Evolutionary conservation across 2,113 vertebrate genomes (phyloP), one percentile per base, ranked within the genome.

Genomic region (Spermophilus dauricus): DNA sequence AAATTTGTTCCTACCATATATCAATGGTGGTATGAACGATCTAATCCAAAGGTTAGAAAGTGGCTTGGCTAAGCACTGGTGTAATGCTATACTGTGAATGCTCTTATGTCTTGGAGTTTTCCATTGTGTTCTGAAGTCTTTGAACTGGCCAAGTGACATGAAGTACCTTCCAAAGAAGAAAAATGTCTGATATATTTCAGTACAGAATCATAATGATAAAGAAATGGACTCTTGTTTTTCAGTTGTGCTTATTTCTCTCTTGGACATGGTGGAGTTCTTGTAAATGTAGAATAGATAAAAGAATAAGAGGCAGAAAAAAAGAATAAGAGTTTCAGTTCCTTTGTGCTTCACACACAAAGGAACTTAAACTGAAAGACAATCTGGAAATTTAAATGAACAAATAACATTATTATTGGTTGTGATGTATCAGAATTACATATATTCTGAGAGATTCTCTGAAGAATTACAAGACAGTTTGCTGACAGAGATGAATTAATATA

Each of bases 251-350:
- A 3, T 95, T 91, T 82, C 32, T 75, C n/a, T 90, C 53, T 69
- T 32, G 28, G 20, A 85, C 45, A 42, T 32, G 56, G 39, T 18
- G 48, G 58, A 96, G 61, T 70, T 37, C 20, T 73, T 96, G 16
- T 89, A 61, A 34, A 72, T 32, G 20, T 89, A 42, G 28, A 89
- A 28, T 8, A 13, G 51, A 32, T 65, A 72, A 65, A n/a, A 83
- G 75, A 83, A 34, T 51, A 87, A 96, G 70, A 63, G 28, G 14
- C 30, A 82, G 48, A 45, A 45, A 45, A 72, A 65, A n/a, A 83
- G 75, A 83, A 34, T 51, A 87, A 96, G 70, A 63, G 28, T 97
- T 88, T 82, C 51, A 61, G 12, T 67, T 89, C 13, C 92, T 96
- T 86, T 78, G n/a, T 75, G 32, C 45, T 45, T 45, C 45, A 8